phyloP scores from a whole-genome alignment of 2,797 vertebrate genomes.

The Peromyscus melanophrys region DNA sequence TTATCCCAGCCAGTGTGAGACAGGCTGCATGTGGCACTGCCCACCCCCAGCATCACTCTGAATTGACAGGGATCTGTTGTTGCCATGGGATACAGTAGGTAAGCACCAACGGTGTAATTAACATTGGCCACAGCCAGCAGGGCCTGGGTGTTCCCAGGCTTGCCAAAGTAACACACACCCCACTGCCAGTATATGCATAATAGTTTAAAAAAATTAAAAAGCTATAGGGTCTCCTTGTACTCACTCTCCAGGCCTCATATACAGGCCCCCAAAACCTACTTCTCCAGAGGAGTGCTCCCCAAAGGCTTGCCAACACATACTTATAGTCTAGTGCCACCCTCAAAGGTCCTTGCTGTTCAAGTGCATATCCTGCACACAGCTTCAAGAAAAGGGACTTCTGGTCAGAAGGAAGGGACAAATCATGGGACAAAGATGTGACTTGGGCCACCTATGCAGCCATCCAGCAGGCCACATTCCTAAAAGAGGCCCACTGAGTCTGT shows the following conservation, averaged over 20 bases:
- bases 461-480: background rate
- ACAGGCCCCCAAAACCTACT: background rate
- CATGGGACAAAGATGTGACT: background rate
- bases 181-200: conserved; percentile 73
- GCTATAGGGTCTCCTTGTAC: background rate
- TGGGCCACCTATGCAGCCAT: background rate
- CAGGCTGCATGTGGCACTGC: background rate
- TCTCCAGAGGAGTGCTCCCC: background rate
- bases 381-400: background rate
- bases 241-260: background rate
- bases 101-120: conserved; percentile 76
- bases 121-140: conserved; percentile 70
- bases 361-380: background rate
- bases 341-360: background rate
- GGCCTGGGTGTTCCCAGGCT: conserved; percentile 67
- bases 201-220: background rate
- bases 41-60: conserved; percentile 60
- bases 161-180: conserved; percentile 44
- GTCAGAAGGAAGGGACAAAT: background rate
- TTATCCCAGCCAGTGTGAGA: background rate
- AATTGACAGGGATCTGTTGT: conserved; percentile 74
- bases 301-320: background rate
- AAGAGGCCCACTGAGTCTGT: background rate
- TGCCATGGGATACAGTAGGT: conserved; percentile 80
- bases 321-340: background rate